Evolutionary conservation across 2,888 invertebrate genomes (phyloP).

Genomic region (Leucoptera coffeella): DNA sequence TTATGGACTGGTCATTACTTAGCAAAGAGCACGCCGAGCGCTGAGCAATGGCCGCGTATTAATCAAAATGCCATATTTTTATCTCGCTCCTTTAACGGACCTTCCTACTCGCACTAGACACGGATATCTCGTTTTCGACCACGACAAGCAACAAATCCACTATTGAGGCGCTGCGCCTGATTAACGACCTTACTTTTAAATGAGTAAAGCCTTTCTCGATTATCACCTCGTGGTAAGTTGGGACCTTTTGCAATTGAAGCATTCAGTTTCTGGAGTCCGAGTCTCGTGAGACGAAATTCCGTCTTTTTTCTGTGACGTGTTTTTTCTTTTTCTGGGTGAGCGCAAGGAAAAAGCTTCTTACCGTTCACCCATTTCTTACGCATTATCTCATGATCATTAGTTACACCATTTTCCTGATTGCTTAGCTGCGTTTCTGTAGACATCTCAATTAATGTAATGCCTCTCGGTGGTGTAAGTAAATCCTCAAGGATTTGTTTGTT

Average conservation of each 20-base stretch:
- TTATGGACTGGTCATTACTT: slow-evolving; percentile 54
- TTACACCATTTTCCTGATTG: slow-evolving; percentile 19
- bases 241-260: not conserved
- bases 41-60: slow-evolving; percentile 51
- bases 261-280: slow-evolving; percentile 44
- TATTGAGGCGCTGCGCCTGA: slow-evolving; percentile 3
- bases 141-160: slow-evolving; percentile 16
- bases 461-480: no score
- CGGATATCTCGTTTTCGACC: slow-evolving; percentile 35
- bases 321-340: slow-evolving; percentile 38
- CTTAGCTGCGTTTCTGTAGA: not conserved
- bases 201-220: not conserved
- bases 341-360: slow-evolving; percentile 33
- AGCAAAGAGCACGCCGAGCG: slow-evolving; percentile 51
- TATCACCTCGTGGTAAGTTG: no score
- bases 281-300: slow-evolving; percentile 49
- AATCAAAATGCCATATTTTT: slow-evolving; percentile 50
- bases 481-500: no score
- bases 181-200: not conserved
- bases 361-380: slow-evolving; percentile 41
- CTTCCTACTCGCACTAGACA: slow-evolving; percentile 34
- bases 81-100: slow-evolving; percentile 28
- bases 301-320: slow-evolving; percentile 43
- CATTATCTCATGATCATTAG: slow-evolving; percentile 47
- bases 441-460: no score